phyloP scores from a whole-genome alignment of 2,888 invertebrate genomes.

The Eristalinus sepulchralis region DNA sequence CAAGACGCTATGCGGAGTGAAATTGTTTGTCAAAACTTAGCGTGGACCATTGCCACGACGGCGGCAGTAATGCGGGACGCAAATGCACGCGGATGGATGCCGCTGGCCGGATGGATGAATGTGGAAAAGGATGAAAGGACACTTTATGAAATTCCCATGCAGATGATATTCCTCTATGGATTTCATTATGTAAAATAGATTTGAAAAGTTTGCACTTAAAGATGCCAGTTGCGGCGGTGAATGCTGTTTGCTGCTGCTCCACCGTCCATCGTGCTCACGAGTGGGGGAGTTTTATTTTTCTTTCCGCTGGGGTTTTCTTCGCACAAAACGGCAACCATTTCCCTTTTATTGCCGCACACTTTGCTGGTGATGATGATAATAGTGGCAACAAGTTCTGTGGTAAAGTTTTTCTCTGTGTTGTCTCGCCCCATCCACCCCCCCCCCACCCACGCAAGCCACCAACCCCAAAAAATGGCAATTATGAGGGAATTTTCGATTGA shows the following conservation, averaged over 20 bases:
- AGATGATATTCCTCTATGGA: conserved; percentile 70
- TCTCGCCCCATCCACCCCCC: background rate
- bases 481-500: conserved; percentile 68
- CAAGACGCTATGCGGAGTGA: conserved; percentile 57
- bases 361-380: conserved; percentile 61
- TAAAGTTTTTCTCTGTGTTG: conserved; percentile 1
- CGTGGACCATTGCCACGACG: conserved; percentile 4
- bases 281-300: conserved; percentile 28
- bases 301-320: conserved; percentile 33
- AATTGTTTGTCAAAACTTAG: conserved; percentile 67
- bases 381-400: conserved; percentile 66
- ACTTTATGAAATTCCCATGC: conserved; percentile 70
- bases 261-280: background rate
- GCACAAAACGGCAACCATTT: conserved; percentile 40
- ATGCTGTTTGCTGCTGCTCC: conserved; percentile 27
- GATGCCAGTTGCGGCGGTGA: conserved; percentile 49
- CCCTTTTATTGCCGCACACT: conserved; percentile 59
- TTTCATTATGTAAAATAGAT: conserved; percentile 68
- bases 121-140: conserved; percentile 47
- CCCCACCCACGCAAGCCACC: background rate
- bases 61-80: background rate
- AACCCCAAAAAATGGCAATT: conserved; percentile 61
- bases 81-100: background rate
- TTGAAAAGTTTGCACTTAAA: conserved; percentile 69
- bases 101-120: conserved; percentile 17